Evolutionary conservation across 2,113 vertebrate species (phyloP), one percentile per base, ranked within the genome.

Genomic region (Tinamus guttatus): DNA sequence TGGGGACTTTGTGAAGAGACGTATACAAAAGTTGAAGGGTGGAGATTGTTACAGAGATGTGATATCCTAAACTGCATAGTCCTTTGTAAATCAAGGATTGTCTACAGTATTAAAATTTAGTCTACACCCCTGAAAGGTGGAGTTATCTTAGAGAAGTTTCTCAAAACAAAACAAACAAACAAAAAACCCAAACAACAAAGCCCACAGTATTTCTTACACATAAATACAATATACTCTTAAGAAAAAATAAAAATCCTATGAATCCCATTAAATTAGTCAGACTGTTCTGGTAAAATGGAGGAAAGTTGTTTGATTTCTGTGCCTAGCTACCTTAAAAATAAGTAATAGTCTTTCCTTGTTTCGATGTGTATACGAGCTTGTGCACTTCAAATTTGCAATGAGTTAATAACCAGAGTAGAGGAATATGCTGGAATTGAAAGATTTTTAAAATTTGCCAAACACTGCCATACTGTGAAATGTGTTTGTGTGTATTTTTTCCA

Each of bases 81-180:
- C 38, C 2, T 5, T 83, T 90, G 69, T 60, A 93, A 94, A 81
- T 93, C 60, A 84, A 51, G 18, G 41, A 75, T 74, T 88, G 73
- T 90, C 80, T 77, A 69, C 67, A 77, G 85, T 71, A 78, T 49
- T 83, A 76, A 81, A 96, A 58, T 86, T 80, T 81, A 81, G 18
- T 81, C 52, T 38, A 84, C 43, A 64, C 51, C 47, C 28, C 64
- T 84, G 58, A 71, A 88, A 94, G 62, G 58, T 84, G 27, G 69
- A 86, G 7, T 58, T 96, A 19, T 90, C 78, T 91, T 79, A 90
- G 40, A 75, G 77, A 89, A 52, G 18, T 36, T 21, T 36, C 34
- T 36, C 28, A 54, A 54, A 54, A 28, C 12, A 54, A 54, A 3
- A 6, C 30, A 14, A 58, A 5, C 18, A 47, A 47, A 16, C 8